Conservation (phyloP, 2,113 vertebrate species). For the Sebastes schlegelii region DNA sequence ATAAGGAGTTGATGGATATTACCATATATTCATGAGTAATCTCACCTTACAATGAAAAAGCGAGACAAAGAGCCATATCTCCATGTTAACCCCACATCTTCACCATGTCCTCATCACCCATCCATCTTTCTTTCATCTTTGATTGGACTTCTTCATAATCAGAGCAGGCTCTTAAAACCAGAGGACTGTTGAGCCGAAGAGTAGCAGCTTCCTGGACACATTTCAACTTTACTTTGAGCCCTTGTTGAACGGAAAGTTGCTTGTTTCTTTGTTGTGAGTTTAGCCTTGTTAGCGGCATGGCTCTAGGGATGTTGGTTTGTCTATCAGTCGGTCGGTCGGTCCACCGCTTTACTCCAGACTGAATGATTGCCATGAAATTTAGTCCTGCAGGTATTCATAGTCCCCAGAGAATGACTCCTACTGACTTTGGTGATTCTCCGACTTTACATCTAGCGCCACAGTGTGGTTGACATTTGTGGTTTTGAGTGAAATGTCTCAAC, state of each 20-base stretch:
- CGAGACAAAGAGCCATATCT: background rate
- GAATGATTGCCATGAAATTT: background rate
- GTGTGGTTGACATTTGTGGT: background rate
- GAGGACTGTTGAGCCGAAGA: constrained; percentile 7
- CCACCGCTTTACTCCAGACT: background rate
- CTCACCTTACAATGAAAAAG: background rate
- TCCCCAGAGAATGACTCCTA: background rate
- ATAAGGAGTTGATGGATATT: background rate
- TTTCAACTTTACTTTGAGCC: background rate
- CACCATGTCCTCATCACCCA: background rate
- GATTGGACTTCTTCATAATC: constrained; percentile 10
- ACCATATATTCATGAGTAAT: constrained; percentile 9
- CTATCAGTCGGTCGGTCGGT: background rate
- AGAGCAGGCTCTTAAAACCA: constrained; percentile 8
- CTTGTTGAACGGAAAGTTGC: background rate
- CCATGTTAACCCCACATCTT: background rate
- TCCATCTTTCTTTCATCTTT: constrained; percentile 12
- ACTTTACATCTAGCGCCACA: background rate
- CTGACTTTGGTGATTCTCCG: background rate
- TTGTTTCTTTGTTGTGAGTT: background rate
- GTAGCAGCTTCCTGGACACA: background rate
- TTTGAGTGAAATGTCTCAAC: background rate
- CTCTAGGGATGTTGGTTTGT: background rate
- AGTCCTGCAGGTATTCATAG: background rate
- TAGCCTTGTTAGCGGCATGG: background rate